Conservation (phyloP, 2,797 vertebrate species). For the Naso thynnoides region DNA sequence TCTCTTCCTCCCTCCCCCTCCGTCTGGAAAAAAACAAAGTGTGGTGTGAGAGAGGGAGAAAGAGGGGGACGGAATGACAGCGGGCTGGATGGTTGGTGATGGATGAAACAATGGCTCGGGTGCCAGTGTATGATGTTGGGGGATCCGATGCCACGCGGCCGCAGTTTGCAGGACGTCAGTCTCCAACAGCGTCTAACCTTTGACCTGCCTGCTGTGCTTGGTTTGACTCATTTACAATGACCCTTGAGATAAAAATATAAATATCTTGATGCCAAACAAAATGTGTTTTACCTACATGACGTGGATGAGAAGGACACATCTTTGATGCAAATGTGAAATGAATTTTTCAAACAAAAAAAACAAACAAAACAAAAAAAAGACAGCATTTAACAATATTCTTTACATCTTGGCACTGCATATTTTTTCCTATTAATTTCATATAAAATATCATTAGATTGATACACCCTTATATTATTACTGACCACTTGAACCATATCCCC, state of each 20-base stretch:
- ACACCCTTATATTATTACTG: conserved; percentile 91
- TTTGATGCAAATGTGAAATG: conserved; percentile 83
- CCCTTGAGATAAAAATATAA: conserved; percentile 71
- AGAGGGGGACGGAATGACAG: conserved; percentile 52
- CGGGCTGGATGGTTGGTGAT: conserved; percentile 60
- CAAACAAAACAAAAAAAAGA: conserved; percentile 35
- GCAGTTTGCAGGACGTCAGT: conserved; percentile 39
- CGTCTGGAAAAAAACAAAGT: conserved; percentile 57
- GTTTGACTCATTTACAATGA: conserved; percentile 68
- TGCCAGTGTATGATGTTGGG: conserved; percentile 39
- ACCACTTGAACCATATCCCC: conserved; percentile 85
- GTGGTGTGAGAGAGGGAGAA: conserved; percentile 70
- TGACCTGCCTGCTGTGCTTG: conserved; percentile 74
- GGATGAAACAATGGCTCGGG: conserved; percentile 61
- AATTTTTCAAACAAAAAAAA: conserved; percentile 77
- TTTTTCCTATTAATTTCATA: conserved; percentile 88
- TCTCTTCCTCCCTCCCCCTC: conserved; percentile 8
- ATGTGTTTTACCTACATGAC: conserved; percentile 72
- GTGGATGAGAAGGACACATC: conserved; percentile 52
- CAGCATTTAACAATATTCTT: conserved; percentile 92
- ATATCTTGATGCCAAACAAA: conserved; percentile 71
- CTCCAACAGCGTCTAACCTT: conserved; percentile 46
- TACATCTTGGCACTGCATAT: conserved; percentile 98
- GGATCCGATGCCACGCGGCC: conserved; percentile 35
- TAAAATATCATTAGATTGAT: conserved; percentile 94